These are phyloP conservation scores for Tetraodon nigroviridis DNA, from an alignment of 2,113 vertebrate genomes.

Conservation along the genomic window DNA sequence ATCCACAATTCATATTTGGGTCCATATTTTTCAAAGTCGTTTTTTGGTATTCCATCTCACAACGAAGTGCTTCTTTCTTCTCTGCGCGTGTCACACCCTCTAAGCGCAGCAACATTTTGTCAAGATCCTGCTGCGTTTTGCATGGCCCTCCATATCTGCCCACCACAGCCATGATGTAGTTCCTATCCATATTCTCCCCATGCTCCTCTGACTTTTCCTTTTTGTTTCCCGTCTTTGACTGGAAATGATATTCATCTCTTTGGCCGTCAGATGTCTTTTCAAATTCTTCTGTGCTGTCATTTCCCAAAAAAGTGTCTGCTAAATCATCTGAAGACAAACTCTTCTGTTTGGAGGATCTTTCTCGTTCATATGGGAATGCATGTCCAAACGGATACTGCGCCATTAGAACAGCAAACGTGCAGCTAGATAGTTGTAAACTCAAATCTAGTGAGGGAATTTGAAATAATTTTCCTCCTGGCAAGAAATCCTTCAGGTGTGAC, in stretches of 20 bases:
- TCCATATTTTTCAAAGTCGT: conserved; percentile 59
- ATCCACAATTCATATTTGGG: conserved; percentile 35
- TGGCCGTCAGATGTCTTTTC: no score
- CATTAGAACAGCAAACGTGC: conserved; percentile 70
- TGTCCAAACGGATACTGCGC: conserved; percentile 64
- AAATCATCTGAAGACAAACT: conserved; percentile 26
- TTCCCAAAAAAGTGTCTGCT: background rate
- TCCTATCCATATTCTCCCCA: conserved; percentile 43
- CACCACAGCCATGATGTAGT: conserved; percentile 57
- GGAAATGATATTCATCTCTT: background rate
- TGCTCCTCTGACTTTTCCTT: background rate
- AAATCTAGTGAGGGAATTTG: conserved; percentile 48
- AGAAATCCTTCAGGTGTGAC: conserved; percentile 67
- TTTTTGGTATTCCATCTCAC: conserved; percentile 72
- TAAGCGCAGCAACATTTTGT: conserved; percentile 63
- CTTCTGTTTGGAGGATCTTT: conserved; percentile 15
- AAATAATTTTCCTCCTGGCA: conserved; percentile 69
- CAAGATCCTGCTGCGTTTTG: conserved; percentile 65
- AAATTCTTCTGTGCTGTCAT: no score
- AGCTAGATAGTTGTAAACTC: conserved; percentile 46
- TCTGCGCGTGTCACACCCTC: conserved; percentile 49
- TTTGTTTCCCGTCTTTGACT: background rate
- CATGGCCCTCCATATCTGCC: conserved; percentile 69
- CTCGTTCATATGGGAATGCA: conserved; percentile 12
- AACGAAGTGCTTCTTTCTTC: conserved; percentile 63